A percentile compares a stretch with the other conserved stretches of the same genome.
Evolutionary conservation across 2,888 invertebrate genomes (phyloP).

Genomic region (Tetrapedia diversipes): DNA sequence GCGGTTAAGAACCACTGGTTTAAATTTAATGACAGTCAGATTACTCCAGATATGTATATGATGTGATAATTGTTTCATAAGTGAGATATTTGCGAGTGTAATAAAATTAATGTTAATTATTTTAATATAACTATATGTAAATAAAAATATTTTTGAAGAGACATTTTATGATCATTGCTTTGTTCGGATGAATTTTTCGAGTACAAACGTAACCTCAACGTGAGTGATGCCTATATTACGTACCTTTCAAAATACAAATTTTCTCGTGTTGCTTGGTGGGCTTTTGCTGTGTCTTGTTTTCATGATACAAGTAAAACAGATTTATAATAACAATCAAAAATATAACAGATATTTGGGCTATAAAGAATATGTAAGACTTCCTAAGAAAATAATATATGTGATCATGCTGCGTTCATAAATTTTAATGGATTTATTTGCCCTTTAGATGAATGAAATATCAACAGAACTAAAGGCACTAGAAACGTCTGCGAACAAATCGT

Average conservation of each 20-base stretch:
- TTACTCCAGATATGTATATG: too few relatives aligned
- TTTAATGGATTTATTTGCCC: slow-evolving; percentile 26
- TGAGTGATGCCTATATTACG: slow-evolving; percentile 78
- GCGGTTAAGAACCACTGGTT: too few relatives aligned
- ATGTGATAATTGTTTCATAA: slow-evolving; percentile 2
- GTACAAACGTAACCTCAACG: slow-evolving; percentile 46
- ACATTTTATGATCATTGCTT: slow-evolving; percentile 4
- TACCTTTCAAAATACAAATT: slow-evolving; percentile 77
- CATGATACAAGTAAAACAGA: slow-evolving; percentile 82
- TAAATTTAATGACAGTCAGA: too few relatives aligned
- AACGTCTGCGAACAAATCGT: slow-evolving; percentile 79
- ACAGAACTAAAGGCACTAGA: slow-evolving; percentile 81
- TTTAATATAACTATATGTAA: slow-evolving; percentile 8
- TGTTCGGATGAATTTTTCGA: not conserved
- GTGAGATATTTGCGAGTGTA: slow-evolving; percentile 14
- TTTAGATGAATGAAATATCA: slow-evolving; percentile 82
- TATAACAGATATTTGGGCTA: slow-evolving; percentile 83
- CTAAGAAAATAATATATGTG: not conserved
- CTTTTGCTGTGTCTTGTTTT: slow-evolving; percentile 80
- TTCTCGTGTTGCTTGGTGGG: slow-evolving; percentile 76
- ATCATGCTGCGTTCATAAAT: not conserved
- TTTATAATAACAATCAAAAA: slow-evolving; percentile 83
- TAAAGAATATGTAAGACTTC: slow-evolving; percentile 82
- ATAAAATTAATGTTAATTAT: slow-evolving; percentile 10
- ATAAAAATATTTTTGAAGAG: slow-evolving; percentile 11